phyloP scores from a whole-genome alignment of 1,140 invertebrate species.

The Brachionus manjavacas region DNA sequence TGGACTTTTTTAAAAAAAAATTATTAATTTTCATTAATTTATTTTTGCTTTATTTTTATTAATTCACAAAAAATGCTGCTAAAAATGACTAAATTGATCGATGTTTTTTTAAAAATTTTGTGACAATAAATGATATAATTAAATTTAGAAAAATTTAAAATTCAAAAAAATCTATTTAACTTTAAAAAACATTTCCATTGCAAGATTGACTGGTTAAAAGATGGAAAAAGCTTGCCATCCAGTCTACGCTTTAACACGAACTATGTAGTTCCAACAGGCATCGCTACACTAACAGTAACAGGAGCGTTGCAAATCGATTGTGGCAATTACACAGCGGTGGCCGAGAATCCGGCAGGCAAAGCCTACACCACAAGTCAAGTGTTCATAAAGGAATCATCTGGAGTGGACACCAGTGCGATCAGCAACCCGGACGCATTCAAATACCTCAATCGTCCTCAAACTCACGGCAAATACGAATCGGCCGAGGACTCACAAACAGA shows the following conservation, averaged over 20 bases:
- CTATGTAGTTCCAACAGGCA: slow-evolving; percentile 21
- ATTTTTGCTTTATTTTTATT: too few species aligned
- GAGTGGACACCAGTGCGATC: slow-evolving; percentile 1
- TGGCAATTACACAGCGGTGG: slow-evolving; percentile 16
- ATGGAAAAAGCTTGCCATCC: slow-evolving; percentile 19
- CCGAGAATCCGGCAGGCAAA: slow-evolving; percentile 34
- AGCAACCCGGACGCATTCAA: slow-evolving; percentile 31
- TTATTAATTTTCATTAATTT: too few species aligned
- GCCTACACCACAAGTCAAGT: slow-evolving; percentile 27
- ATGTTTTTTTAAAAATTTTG: too few species aligned
- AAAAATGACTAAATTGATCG: too few species aligned
- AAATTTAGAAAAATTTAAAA: too few species aligned
- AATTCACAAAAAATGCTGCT: too few species aligned
- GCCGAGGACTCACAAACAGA: slow-evolving; percentile 37
- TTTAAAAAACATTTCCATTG: too few species aligned
- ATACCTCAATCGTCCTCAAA: slow-evolving; percentile 4
- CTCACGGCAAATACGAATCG: slow-evolving; percentile 13
- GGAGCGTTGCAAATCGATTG: not conserved
- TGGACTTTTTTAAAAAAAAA: too few species aligned
- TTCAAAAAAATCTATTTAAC: too few species aligned
- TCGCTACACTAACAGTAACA: not conserved
- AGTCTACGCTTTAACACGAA: slow-evolving; percentile 26
- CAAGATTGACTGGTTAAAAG: slow-evolving; percentile 32
- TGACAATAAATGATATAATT: too few species aligned
- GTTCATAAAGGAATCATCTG: slow-evolving; percentile 10